These are phyloP conservation scores for Eciton burchellii DNA, from an alignment of 1,140 invertebrate genomes.

Conservation along the genomic window DNA sequence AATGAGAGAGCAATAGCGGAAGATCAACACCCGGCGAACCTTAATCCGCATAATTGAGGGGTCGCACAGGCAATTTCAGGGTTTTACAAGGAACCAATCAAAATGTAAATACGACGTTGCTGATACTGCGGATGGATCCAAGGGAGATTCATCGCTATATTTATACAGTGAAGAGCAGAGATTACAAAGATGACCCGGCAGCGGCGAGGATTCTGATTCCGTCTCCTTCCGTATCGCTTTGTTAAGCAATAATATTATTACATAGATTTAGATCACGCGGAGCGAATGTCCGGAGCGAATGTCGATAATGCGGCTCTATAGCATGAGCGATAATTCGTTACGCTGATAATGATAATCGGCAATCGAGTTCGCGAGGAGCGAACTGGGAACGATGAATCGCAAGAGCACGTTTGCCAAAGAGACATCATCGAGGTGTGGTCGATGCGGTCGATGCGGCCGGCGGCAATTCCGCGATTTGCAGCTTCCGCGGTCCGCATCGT, in stretches of 20 bases:
- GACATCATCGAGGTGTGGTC: constrained; percentile 57
- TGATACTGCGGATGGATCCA: neutral
- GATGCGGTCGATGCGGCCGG: too few relatives aligned
- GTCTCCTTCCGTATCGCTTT: neutral
- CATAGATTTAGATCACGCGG: constrained; percentile 39
- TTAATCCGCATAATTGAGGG: neutral
- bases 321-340: constrained; percentile 38
- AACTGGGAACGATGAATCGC: constrained; percentile 67
- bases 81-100: constrained; percentile 41
- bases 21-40: neutral
- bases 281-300: neutral
- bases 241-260: constrained; percentile 42
- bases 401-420: constrained; percentile 79
- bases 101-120: constrained; percentile 60
- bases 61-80: neutral
- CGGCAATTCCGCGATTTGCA: too few relatives aligned
- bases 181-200: constrained; percentile 21
- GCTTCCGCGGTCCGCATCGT: too few relatives aligned
- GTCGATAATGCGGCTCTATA: neutral
- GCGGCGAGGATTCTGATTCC: neutral
- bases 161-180: constrained; percentile 16
- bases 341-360: constrained; percentile 31
- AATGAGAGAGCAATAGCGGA: neutral
- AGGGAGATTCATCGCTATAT: neutral
- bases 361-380: constrained; percentile 13